These are phyloP conservation scores for Tyria jacobaeae DNA, from an alignment of 2,888 invertebrate genomes.

Conservation along the genomic window DNA sequence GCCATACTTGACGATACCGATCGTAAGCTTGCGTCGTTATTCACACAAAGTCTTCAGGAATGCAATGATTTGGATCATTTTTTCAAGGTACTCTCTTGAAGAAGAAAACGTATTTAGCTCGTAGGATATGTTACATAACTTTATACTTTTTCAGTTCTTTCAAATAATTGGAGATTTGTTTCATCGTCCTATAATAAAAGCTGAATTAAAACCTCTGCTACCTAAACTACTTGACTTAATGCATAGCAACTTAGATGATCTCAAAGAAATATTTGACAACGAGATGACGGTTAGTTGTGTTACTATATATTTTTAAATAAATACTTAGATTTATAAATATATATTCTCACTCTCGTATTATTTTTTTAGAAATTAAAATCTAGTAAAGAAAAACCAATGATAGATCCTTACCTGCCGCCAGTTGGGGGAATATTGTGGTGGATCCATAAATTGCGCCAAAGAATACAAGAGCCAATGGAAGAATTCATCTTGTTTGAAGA, in stretches of 20 bases:
- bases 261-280: conserved; percentile 88
- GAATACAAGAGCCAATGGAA: conserved; percentile 87
- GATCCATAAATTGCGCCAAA: conserved; percentile 88
- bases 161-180: conserved; percentile 91
- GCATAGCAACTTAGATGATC: conserved; percentile 88
- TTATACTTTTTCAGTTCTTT: conserved; percentile 82
- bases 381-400: conserved; percentile 80
- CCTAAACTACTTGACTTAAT: conserved; percentile 88
- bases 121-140: background rate
- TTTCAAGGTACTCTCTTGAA: conserved; percentile 66
- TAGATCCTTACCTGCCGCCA: conserved; percentile 91
- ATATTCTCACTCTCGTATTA: too few relatives aligned
- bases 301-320: background rate
- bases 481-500: conserved; percentile 89
- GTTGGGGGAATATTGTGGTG: conserved; percentile 91
- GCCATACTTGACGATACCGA: conserved; percentile 90
- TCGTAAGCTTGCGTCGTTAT: conserved; percentile 91
- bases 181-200: conserved; percentile 91
- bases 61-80: conserved; percentile 85
- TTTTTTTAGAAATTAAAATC: conserved; percentile 69
- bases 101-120: background rate
- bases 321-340: too few relatives aligned
- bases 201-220: conserved; percentile 90
- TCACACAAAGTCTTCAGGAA: conserved; percentile 93
- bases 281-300: conserved; percentile 77